A percentile compares a stretch with the other conserved stretches of the same genome.
Conservation (phyloP, 2,888 invertebrate genomes). For the Drosophila tanythrix region DNA sequence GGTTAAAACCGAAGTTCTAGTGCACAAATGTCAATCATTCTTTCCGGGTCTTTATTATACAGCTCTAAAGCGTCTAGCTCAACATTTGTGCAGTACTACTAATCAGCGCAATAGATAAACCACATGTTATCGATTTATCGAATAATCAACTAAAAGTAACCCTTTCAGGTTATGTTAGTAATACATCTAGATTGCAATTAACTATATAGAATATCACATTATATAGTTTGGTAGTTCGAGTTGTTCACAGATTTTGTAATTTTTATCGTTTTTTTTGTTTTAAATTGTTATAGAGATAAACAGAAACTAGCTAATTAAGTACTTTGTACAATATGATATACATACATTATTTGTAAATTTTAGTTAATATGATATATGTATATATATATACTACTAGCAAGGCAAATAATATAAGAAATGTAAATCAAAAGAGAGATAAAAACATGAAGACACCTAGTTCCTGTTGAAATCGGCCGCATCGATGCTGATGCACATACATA, state of each 20-base stretch:
- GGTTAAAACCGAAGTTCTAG: constrained; percentile 35
- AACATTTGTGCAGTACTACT: constrained; percentile 35
- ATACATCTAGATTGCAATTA: constrained; percentile 65
- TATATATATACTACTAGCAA: constrained; percentile 63
- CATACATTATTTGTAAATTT: constrained; percentile 55
- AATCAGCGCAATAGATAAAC: constrained; percentile 21
- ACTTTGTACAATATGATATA: constrained; percentile 68
- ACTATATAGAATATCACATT: constrained; percentile 47
- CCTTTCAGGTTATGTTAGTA: constrained; percentile 51
- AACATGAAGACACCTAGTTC: constrained; percentile 1
- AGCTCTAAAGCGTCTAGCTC: neutral
- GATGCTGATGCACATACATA: neutral
- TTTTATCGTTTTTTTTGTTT: constrained; percentile 17
- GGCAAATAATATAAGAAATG: constrained; percentile 50
- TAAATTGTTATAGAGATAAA: constrained; percentile 32
- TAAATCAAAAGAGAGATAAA: constrained; percentile 9
- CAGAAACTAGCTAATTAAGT: constrained; percentile 64
- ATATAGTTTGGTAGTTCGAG: constrained; percentile 40
- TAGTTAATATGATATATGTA: constrained; percentile 44
- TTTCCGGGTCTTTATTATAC: neutral
- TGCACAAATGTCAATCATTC: constrained; percentile 29
- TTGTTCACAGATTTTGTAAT: constrained; percentile 30
- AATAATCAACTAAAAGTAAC: constrained; percentile 11
- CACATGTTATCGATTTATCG: constrained; percentile 25
- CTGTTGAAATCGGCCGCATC: constrained; percentile 15